Evolutionary conservation across 2,888 invertebrate species (phyloP), one percentile per base, ranked within the genome.

Genomic region (Lepidochrysops patricia): DNA sequence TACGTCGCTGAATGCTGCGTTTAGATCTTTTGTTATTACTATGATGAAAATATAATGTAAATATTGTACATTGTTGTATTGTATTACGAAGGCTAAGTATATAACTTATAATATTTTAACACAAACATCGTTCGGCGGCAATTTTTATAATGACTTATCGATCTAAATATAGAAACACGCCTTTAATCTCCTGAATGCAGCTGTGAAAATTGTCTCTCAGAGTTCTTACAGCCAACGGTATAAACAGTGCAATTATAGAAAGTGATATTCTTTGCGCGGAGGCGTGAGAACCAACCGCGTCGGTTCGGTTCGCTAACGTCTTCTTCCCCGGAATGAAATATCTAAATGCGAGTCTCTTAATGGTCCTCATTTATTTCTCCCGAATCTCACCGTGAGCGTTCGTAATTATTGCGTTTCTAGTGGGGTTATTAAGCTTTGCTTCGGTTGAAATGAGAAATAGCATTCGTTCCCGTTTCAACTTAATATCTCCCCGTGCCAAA

Each of bases 381-480:
- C 76, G 82, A 87, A 87, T 86, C 87, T 87, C 85, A 81, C 80
- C 82, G 83, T 80, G 86, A 84, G 74, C 82, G 77, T 72, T 76
- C 72, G 85, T 87, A 87, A 87, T 88, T 87, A 88, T 88, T 87
- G 83, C 87, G 78, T 82, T 84, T 84, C 82, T 79, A 83, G 82
- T 83, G 79, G 79, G 81, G 85, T 86, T 86, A 85, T 88, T 88
- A 88, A 87, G 87, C 85, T 86, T 86, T 87, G 84, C 81, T 83
- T 76, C 80, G 81, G 81, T 82, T 83, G 77, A 86, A 84, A 87
- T 87, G 87, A 89, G 86, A 88, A 84, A 89, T 85, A 77, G 79
- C 84, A 85, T 85, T 88, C 80, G 84, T 86, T 82, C 77, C 73
- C 74, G 77, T 81, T 78, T 83, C 84, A 82, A 85, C 81, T 80